phyloP scores from a whole-genome alignment of 35 echinoderm and acorn worm genomes.

The Apostichopus californicus region DNA sequence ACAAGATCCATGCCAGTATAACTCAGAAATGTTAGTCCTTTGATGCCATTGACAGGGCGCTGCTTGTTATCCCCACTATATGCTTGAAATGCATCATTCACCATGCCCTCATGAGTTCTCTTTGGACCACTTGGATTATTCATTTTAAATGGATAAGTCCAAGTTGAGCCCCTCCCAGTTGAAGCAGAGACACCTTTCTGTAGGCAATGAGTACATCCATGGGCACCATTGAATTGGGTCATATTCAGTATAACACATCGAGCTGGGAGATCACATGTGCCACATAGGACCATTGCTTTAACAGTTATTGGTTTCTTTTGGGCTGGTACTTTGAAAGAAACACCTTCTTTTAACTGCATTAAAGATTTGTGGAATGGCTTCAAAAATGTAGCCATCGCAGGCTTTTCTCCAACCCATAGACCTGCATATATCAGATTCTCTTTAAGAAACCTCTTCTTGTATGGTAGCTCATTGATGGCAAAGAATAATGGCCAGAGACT shows the following conservation, averaged over 20 bases:
- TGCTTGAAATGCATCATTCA: too few relatives aligned
- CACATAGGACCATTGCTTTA: background rate
- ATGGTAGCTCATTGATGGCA: conserved; percentile 44
- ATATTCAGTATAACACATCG: conserved; percentile 14
- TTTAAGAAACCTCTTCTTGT: background rate
- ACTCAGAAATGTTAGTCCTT: conserved; percentile 20
- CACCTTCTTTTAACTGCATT: background rate
- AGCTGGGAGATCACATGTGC: conserved; percentile 30
- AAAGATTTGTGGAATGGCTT: conserved; percentile 20
- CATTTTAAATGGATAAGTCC: too few relatives aligned
- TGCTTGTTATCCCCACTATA: too few relatives aligned
- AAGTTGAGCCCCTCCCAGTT: too few relatives aligned
- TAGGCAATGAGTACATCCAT: background rate
- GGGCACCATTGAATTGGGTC: conserved; percentile 17
- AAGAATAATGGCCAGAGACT: conserved; percentile 48
- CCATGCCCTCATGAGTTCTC: too few relatives aligned
- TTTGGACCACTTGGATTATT: too few relatives aligned
- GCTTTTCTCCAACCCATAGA: conserved; percentile 43
- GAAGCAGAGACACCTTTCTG: too few relatives aligned
- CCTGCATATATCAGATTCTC: conserved; percentile 21
- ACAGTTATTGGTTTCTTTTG: background rate
- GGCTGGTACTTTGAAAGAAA: background rate
- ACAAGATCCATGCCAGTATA: conserved; percentile 25
- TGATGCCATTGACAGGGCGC: background rate
- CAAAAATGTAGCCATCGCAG: conserved; percentile 35